Evolutionary conservation across 2,888 invertebrate species (phyloP), one percentile per base, ranked within the genome.

Genomic region (Hypolimnas misippus): DNA sequence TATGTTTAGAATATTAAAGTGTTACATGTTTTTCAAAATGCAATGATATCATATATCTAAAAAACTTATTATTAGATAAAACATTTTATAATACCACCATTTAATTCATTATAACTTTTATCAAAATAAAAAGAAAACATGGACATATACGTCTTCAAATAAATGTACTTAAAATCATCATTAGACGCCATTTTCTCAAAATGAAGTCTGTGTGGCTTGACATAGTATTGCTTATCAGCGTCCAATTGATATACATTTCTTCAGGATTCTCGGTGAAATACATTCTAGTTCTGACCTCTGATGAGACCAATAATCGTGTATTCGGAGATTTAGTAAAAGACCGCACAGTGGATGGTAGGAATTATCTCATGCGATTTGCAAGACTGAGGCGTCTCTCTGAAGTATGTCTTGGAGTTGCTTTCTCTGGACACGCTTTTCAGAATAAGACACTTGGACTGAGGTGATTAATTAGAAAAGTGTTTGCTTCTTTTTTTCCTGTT

Each of bases 371-470:
- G 84, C 75, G 78, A 62, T 87, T 92, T 61, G 86, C 92, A 19
- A 76, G 89, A 57, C 79, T 92, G 0, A 76, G 88, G 0, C 78
- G 92, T 0, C 74, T 93, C 2, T 86, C 87, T 2, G 90, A 92
- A 65, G 92, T 93, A 33, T 93, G 93, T 60, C 77, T 93, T 4
- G 93, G 93, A 0, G 84, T 93, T 0, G 89, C 90, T 0, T 93
- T 93, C 73, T 93, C 93, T 0, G 93, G 92, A 7, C 91, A 92
- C 55, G 87, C 91, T 1, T 93, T 93, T 58, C 74, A 84, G 61
- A 88, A 92, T 53, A 81, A 87, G 57, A 90, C 90, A n/a, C 75
- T 90, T 38, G 90, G 90, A 3, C 70, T 90, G 51, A 90, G 90
- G 90, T 89, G 49, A 6, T 5, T 46, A 16, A 51, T 40, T 33